phyloP scores from a whole-genome alignment of 1,140 invertebrate species.

The Drosophila subobscura region DNA sequence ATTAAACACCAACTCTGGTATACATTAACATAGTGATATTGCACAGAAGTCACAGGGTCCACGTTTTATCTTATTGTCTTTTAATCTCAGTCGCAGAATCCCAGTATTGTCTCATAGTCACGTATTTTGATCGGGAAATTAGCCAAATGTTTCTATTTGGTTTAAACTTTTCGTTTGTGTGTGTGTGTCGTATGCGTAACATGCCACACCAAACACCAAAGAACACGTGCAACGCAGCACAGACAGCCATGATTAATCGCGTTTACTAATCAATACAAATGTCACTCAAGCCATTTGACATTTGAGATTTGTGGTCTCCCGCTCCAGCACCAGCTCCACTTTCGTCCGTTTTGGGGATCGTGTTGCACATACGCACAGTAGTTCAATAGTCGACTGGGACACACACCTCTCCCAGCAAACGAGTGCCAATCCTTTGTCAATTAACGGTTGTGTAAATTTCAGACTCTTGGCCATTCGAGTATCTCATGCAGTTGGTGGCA shows the following conservation, averaged over 20 bases:
- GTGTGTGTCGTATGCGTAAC: conserved; percentile 53
- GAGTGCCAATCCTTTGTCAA: conserved; percentile 44
- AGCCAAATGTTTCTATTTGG: no score
- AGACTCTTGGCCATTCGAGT: conserved; percentile 35
- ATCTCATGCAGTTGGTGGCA: conserved; percentile 32
- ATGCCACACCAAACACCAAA: conserved; percentile 38
- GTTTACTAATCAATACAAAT: conserved; percentile 81
- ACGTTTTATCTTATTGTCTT: no score
- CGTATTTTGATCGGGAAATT: no score
- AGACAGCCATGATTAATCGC: conserved; percentile 71
- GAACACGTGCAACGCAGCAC: conserved; percentile 24
- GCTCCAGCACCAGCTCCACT: conserved; percentile 11
- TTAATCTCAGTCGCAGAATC: no score
- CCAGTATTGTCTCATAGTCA: no score
- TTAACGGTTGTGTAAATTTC: conserved; percentile 65
- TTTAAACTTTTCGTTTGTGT: conserved; percentile 33
- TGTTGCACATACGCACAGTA: conserved; percentile 77
- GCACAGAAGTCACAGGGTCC: no score
- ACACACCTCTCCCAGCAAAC: conserved; percentile 16
- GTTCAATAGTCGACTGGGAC: conserved; percentile 34
- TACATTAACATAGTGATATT: no score
- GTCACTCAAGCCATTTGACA: conserved; percentile 71
- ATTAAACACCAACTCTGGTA: no score
- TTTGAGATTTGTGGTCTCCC: conserved; percentile 74
- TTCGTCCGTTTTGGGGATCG: conserved; percentile 24